Percentiles rank a stretch among this genome's conserved stretches.
Evolutionary conservation across 2,797 vertebrate species (phyloP).

Genomic region (Ammospiza maritima): DNA sequence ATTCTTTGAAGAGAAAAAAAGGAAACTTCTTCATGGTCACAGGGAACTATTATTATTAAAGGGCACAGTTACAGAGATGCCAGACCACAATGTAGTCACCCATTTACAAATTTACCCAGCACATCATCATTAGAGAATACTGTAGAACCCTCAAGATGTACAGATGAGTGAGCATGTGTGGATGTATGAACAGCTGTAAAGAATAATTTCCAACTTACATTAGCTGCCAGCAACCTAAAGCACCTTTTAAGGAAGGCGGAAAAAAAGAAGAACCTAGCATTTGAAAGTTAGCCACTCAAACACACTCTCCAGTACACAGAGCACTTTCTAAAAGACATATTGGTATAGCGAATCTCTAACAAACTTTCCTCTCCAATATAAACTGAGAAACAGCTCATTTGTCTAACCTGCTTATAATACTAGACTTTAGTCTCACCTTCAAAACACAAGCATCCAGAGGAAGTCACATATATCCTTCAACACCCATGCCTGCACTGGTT

Average conservation of each 20-base stretch:
- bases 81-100: neutral
- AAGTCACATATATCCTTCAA: neutral
- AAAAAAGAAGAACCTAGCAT: neutral
- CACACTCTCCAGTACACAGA: neutral
- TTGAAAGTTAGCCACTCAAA: neutral
- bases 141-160: neutral
- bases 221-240: neutral
- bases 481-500: neutral
- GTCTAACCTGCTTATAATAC: neutral
- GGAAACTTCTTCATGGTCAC: neutral
- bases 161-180: accelerated
- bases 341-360: neutral
- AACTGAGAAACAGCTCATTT: neutral
- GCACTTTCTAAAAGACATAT: neutral
- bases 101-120: neutral
- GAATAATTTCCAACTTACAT: neutral
- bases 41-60: neutral
- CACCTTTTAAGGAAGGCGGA: neutral
- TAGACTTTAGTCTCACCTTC: neutral
- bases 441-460: neutral
- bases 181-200: neutral
- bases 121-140: neutral
- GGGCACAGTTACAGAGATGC: neutral
- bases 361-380: neutral
- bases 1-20: neutral